Percentiles rank a stretch among this genome's conserved stretches.
Conservation (phyloP, 2,888 invertebrate genomes). For the Hydrotaea diabolus region DNA sequence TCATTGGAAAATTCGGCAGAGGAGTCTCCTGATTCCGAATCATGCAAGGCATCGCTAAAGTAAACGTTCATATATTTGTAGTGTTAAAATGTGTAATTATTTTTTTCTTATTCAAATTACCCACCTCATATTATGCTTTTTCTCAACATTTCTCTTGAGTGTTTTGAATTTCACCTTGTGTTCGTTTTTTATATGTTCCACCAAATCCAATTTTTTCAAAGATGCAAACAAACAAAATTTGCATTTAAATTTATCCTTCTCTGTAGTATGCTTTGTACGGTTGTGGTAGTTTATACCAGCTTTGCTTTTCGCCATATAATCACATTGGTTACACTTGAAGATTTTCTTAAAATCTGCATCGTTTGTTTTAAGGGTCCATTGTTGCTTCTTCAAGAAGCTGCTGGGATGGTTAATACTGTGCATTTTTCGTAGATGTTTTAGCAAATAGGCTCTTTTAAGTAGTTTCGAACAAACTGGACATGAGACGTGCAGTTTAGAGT, state of each 20-base stretch:
- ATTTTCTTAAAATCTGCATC: conserved; percentile 22
- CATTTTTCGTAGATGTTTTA: conserved; percentile 47
- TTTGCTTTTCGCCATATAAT: conserved; percentile 53
- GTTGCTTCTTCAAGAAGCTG: background rate
- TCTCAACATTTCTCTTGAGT: background rate
- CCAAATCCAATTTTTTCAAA: conserved; percentile 49
- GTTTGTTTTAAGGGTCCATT: background rate
- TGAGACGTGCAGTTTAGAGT: background rate
- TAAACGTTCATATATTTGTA: too few species aligned
- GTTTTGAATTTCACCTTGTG: conserved; percentile 51
- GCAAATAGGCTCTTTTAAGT: conserved; percentile 37
- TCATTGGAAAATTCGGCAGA: background rate
- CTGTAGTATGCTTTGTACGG: conserved; percentile 54
- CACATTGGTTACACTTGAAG: conserved; percentile 52
- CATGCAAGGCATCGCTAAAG: background rate
- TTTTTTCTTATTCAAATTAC: background rate
- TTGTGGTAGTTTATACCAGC: conserved; percentile 54
- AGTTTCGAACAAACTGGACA: conserved; percentile 45
- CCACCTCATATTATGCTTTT: background rate
- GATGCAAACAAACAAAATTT: conserved; percentile 46
- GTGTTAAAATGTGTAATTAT: background rate
- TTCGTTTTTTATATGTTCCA: conserved; percentile 54
- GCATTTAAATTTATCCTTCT: conserved; percentile 60
- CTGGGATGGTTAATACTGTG: conserved; percentile 28
- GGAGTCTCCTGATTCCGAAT: background rate